Evolutionary conservation across 2,113 vertebrate genomes (phyloP).

Genomic region (Zosterops hypoxanthus): DNA sequence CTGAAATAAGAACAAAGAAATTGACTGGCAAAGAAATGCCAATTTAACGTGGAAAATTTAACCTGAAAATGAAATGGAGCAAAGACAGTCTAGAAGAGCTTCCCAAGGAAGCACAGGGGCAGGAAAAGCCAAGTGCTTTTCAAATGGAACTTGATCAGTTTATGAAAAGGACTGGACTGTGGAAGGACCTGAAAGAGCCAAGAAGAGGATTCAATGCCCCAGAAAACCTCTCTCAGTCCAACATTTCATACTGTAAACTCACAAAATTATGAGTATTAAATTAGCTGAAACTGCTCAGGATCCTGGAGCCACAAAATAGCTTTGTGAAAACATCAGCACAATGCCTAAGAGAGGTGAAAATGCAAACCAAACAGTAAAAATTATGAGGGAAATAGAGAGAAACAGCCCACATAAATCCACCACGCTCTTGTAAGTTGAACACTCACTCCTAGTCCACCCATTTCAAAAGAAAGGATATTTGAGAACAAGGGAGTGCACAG

Average conservation of each 20-base stretch:
- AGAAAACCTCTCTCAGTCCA: constrained; percentile 12
- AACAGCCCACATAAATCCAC: neutral
- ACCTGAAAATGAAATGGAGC: constrained; percentile 27
- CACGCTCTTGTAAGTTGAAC: neutral
- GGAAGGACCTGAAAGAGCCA: neutral
- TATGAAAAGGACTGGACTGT: neutral
- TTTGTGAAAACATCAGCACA: neutral
- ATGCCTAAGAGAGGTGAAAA: neutral
- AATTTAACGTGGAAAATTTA: constrained; percentile 43
- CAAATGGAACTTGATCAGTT: constrained; percentile 4
- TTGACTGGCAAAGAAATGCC: constrained; percentile 17
- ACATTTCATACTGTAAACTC: neutral
- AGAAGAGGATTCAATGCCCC: neutral
- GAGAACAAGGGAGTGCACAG: neutral
- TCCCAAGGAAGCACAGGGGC: neutral
- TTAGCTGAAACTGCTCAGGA: neutral
- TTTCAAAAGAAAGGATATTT: neutral
- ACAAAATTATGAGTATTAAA: neutral
- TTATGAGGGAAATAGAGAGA: neutral
- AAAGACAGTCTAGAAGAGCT: neutral
- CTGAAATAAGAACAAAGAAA: constrained; percentile 36
- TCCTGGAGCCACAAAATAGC: neutral
- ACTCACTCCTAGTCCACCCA: neutral
- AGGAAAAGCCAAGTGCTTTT: constrained; percentile 13
- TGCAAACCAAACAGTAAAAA: neutral